These are phyloP conservation scores for Drosophila nebulosa DNA, from an alignment of 1,140 invertebrate genomes.

Conservation along the genomic window DNA sequence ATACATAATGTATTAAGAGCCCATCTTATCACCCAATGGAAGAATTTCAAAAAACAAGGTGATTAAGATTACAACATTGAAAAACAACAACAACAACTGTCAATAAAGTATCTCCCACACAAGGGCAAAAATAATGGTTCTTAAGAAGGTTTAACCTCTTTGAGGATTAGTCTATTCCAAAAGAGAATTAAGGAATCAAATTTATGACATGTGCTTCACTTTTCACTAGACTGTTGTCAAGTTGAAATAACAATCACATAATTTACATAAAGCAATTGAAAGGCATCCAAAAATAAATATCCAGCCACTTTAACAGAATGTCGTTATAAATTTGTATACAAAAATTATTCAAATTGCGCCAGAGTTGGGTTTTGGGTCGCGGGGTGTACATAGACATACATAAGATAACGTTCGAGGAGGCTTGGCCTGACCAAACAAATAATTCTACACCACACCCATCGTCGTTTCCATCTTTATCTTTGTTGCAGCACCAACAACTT, in stretches of 20 bases:
- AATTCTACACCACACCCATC: not conserved
- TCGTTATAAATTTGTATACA: constrained; percentile 65
- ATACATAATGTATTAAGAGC: not conserved
- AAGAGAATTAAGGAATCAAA: not conserved
- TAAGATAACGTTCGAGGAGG: constrained; percentile 19
- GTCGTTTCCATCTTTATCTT: not conserved
- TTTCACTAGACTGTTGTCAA: constrained; percentile 30
- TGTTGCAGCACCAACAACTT: constrained; percentile 63
- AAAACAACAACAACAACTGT: constrained; percentile 19
- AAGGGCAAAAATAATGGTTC: no score
- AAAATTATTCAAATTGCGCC: constrained; percentile 68
- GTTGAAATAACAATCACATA: constrained; percentile 1
- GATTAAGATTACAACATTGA: constrained; percentile 43
- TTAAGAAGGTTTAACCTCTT: not conserved
- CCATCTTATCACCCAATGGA: constrained; percentile 35
- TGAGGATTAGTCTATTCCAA: constrained; percentile 39
- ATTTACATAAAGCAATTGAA: constrained; percentile 47
- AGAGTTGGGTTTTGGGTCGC: not conserved
- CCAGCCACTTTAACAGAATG: constrained; percentile 48
- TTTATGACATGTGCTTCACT: not conserved
- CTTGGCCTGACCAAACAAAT: not conserved
- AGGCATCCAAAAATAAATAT: constrained; percentile 60
- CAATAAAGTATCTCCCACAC: no score
- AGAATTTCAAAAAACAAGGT: constrained; percentile 58
- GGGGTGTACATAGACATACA: constrained; percentile 7